Evolutionary conservation across 2,888 invertebrate species (phyloP), one percentile per base, ranked within the genome.

Genomic region (Endomychus coccineus): DNA sequence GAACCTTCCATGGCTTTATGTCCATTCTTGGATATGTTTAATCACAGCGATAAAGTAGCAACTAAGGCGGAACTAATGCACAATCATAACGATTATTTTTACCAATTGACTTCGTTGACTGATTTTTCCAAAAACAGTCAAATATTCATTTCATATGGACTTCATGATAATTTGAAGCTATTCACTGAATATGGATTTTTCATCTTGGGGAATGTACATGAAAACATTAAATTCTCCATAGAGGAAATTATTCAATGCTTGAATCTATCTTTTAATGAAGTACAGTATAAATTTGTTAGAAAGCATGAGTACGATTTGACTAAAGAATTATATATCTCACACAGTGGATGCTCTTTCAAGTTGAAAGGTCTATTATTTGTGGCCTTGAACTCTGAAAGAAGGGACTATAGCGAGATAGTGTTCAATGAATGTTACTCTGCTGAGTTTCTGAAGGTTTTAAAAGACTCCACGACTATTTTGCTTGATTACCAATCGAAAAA

Each of bases 21-120:
- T 43, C 94, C 94, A 0, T 88, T 82, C 60, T 69, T 94, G 40
- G 94, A 94, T 63, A 76, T 94, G 68, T 83, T 94, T 44, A 94
- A 94, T 69, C 94, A 94, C 58, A 79, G 81, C 36, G 71, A 74
- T 42, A 56, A 65, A 36, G 77, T 77, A 3, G 66, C 67, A 43
- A 81, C 82, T 2, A 56, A 62, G 16, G 71, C 71, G 7, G 41
- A 46, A 37, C 45, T 63, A 31, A 41, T 44, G 3, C 40, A 50
- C 46, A 33, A 15, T 9, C 9, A 6, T 6, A 24, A 30, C 11
- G 39, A 40, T 7, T 56, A 65, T 45, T 66, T 66, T 41, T 80
- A 75, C 58, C 66, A 71, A 54, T 70, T 81, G 19, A 61, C 54
- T 39, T 74, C 77, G 2, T 57, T 66, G 23, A 69, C 61, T 34